Base-by-base conservation (phyloP, 2,888 invertebrate genomes). In the Notocelia uddmanniana region DNA sequence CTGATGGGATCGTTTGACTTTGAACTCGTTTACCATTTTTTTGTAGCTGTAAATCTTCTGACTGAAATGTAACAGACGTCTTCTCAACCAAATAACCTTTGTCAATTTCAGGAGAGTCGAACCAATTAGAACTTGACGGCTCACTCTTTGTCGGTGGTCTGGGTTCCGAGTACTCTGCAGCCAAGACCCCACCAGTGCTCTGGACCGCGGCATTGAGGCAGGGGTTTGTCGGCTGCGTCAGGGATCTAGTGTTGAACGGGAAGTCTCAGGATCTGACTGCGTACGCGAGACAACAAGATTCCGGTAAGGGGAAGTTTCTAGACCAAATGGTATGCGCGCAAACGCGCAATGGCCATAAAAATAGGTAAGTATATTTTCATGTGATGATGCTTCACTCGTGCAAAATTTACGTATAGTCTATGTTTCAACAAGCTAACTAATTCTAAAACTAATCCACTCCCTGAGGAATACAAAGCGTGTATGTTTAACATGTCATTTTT, bases 221-320 rank as follows among this genome's bases (percentile, higher is more conserved):
- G 82, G 99, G 99, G 23, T 99, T 97, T 86, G 98, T 99, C 9
- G 99, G 99, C 2, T 99, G 99, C 87, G 95, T 99, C 83, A 95
- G 98, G 77, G 98, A 98, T 86, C 94, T 99, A 80, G 96, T 97
- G 77, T 94, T 98, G 82, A 98, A 98, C 85, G 97, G 97, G 60
- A 96, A 97, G 80, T 96, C 97, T 0, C 96, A 98, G 74, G 98
- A 99, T 86, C 95, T 99, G 74, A 97, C 98, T 3, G 96, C 96
- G 31, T 97, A 96, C 86, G 98, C 98, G 2, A 94, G 97, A 79
- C 97, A 97, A 81, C 98, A 99, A 88, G 98, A 98, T 90, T 97
- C 97, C 50, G 97, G 97, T 96, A 91, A 93, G 91, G 76, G 1
- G 0, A 26, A 13, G 9, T 52, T 11, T 57, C 34, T 11, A n/a